Evolutionary conservation across 2,888 invertebrate species (phyloP), one percentile per base, ranked within the genome.

Genomic region (Phalangium opilio): DNA sequence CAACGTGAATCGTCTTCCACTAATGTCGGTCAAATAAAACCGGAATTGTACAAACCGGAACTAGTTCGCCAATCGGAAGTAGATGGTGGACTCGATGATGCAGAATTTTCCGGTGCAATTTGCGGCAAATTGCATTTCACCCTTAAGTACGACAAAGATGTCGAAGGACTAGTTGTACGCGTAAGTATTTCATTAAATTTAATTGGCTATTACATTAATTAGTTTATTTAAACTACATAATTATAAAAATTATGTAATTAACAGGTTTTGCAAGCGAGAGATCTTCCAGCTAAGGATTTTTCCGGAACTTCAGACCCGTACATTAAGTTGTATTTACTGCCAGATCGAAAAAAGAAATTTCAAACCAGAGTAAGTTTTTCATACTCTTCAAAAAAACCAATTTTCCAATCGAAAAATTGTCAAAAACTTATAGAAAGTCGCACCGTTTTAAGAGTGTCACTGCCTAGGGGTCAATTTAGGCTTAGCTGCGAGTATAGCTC

Each of bases 281-380:
- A 82, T 60, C 70, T 85, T n/a, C 84, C 84, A 0, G 75, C 83
- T 48, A 83, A 83, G 64, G 85, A 85, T 59, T 81, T 83, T 51
- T 77, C 79, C 0, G 83, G 83, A 8, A 83, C 83, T 62, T 83
- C 83, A 51, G 86, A 87, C 65, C 86, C 87, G 0, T 87, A 87
- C 67, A 80, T 86, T 55, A 86, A 85, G 67, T 76, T 85, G 44
- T 82, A 83, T 63, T 73, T 86, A 1, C 68, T 86, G 12, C 86
- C 86, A 0, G 86, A 86, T 60, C 71, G 84, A 55, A 82, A 84
- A 67, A 82, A 83, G 69, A 85, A 84, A 65, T 83, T 78, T 64
- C 83, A 84, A 64, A 85, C 85, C 3, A 82, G 84, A 65, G 70
- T 72, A 33, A 53, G 52, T 41, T 15, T 14, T 38, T 38, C 38